A percentile compares a stretch with the other conserved stretches of the same genome.
These are phyloP conservation scores for Drosophila pallidifrons DNA, from an alignment of 1,140 invertebrate species.

Conservation along the genomic window DNA sequence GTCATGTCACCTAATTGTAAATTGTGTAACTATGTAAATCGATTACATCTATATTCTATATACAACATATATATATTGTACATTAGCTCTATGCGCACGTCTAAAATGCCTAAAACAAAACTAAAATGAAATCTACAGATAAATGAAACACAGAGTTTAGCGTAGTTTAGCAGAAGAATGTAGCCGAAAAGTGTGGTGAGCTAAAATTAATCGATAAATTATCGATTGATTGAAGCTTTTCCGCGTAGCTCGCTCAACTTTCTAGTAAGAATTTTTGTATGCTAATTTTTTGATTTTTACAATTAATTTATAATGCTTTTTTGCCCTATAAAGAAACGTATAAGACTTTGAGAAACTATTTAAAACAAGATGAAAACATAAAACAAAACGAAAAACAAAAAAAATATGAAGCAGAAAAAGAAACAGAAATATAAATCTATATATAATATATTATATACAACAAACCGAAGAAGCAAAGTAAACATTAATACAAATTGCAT, in stretches of 20 bases:
- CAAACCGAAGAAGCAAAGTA: conserved; percentile 16
- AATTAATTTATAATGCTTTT: conserved; percentile 70
- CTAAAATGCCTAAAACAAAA: conserved; percentile 43
- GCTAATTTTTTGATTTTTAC: conserved; percentile 65
- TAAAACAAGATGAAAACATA: conserved; percentile 40
- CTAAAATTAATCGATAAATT: too few species aligned
- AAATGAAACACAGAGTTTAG: conserved; percentile 10
- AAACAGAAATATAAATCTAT: conserved; percentile 30
- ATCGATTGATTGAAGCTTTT: background rate
- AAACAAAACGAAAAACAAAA: conserved; percentile 17
- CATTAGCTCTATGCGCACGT: conserved; percentile 60
- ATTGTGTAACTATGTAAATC: conserved; percentile 63
- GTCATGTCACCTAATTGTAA: conserved; percentile 54
- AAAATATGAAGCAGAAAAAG: conserved; percentile 23
- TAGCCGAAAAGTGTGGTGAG: background rate
- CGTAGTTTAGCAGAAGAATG: conserved; percentile 15
- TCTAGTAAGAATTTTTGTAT: conserved; percentile 65
- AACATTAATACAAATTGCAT: conserved; percentile 17
- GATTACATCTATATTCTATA: conserved; percentile 28
- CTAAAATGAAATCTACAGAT: background rate
- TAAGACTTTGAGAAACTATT: conserved; percentile 81
- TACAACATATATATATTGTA: conserved; percentile 36
- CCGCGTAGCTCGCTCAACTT: conserved; percentile 40
- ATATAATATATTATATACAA: conserved; percentile 32
- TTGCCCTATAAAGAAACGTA: conserved; percentile 82